Percentiles rank a stretch among this genome's conserved stretches.
These are phyloP conservation scores for Gopherus evgoodei DNA, from an alignment of 2,113 vertebrate species.

Conservation along the genomic window DNA sequence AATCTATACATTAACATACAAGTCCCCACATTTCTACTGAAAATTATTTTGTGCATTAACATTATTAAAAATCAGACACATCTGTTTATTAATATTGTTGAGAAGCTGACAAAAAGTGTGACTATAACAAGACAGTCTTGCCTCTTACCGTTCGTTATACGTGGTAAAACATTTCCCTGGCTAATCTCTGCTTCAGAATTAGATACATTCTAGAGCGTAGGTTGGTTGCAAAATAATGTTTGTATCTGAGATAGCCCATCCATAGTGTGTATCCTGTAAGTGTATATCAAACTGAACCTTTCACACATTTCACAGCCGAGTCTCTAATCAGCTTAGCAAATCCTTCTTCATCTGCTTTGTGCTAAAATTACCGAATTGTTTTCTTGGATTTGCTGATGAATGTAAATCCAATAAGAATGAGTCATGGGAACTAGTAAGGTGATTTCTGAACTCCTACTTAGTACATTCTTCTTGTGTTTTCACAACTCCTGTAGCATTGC, in stretches of 20 bases:
- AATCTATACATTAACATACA: not conserved
- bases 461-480: constrained; percentile 1
- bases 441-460: constrained; percentile 10
- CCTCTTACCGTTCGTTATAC: constrained; percentile 9
- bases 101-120: constrained; percentile 23
- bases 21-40: not conserved
- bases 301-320: constrained; percentile 29
- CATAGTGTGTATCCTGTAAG: not conserved
- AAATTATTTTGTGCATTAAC: not conserved
- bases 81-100: constrained; percentile 29
- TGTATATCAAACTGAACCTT: constrained; percentile 38
- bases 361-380: constrained; percentile 79
- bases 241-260: not conserved
- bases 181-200: not conserved
- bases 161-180: not conserved
- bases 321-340: constrained; percentile 75
- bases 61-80: constrained; percentile 50
- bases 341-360: constrained; percentile 71
- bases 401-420: constrained; percentile 71
- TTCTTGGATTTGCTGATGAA: constrained; percentile 67
- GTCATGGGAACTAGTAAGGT: constrained; percentile 55
- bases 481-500: not conserved
- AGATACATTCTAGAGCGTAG: not conserved
- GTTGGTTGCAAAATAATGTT: not conserved
- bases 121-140: not conserved